Evolutionary conservation across 2,888 invertebrate species (phyloP).

Genomic region (Pasiphila rectangulata): DNA sequence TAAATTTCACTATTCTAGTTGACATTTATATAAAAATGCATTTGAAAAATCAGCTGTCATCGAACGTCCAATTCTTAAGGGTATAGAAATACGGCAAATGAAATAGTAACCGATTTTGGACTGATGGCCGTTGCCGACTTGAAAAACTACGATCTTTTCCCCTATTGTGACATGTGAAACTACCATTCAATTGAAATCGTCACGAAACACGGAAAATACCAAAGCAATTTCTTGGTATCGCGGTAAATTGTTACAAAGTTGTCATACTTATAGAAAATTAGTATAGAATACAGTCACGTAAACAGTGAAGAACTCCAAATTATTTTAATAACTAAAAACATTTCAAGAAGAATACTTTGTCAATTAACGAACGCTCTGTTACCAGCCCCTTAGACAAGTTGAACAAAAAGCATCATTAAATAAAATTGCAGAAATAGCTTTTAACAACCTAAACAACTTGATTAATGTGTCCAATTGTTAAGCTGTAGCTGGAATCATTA

Average conservation of each 20-base stretch:
- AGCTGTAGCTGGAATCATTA: slow-evolving; percentile 9
- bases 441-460: slow-evolving; percentile 6
- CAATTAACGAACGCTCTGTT: not conserved
- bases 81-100: slow-evolving; percentile 19
- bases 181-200: not conserved
- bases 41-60: slow-evolving; percentile 25
- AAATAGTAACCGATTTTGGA: slow-evolving; percentile 3
- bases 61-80: slow-evolving; percentile 20
- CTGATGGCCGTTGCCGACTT: slow-evolving; percentile 4
- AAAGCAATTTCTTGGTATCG: too few relatives aligned
- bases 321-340: too few relatives aligned
- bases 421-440: slow-evolving; percentile 1
- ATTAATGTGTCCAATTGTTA: slow-evolving; percentile 6
- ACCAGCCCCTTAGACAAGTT: not conserved
- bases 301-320: too few relatives aligned
- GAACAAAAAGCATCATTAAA: not conserved
- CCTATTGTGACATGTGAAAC: not conserved
- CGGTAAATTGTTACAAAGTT: too few relatives aligned
- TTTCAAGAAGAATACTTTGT: too few relatives aligned
- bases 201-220: not conserved
- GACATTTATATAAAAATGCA: slow-evolving; percentile 2
- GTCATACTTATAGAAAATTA: not conserved
- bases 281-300: too few relatives aligned
- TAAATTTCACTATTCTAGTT: slow-evolving; percentile 19
- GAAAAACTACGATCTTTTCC: slow-evolving; percentile 14